phyloP scores from a whole-genome alignment of 2,113 vertebrate genomes.

The Tricholaema leucomelas region DNA sequence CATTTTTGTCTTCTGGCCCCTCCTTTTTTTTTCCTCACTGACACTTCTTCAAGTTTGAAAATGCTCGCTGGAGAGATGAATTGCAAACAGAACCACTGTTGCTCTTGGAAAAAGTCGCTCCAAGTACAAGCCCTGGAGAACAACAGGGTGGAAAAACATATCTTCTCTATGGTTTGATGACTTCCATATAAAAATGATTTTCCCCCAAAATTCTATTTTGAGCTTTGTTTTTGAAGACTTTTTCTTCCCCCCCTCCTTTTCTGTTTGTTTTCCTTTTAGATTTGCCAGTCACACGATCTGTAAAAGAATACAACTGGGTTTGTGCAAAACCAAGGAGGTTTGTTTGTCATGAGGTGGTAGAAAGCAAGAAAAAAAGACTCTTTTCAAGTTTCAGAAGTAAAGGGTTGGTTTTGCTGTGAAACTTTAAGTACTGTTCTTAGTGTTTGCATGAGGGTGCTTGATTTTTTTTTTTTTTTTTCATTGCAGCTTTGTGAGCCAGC shows the following conservation, averaged over 20 bases:
- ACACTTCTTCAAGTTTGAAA: constrained; percentile 30
- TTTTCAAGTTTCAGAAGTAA: not conserved
- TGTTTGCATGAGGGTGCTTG: not conserved
- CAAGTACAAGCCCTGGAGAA: constrained; percentile 1
- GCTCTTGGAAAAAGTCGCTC: constrained; percentile 39
- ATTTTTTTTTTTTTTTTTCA: not conserved
- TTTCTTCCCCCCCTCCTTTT: too few species aligned
- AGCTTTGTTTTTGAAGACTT: not conserved
- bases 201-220: constrained; percentile 27
- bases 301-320: not conserved
- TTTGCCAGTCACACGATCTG: not conserved
- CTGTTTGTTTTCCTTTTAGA: not conserved
- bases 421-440: not conserved
- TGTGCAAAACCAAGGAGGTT: not conserved
- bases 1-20: not conserved
- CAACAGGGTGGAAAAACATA: constrained; percentile 19
- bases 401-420: not conserved
- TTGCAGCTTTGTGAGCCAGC: not conserved
- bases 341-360: not conserved
- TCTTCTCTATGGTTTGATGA: constrained; percentile 44
- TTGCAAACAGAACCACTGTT: constrained; percentile 40
- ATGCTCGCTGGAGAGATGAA: constrained; percentile 1
- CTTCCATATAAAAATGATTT: constrained; percentile 36
- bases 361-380: not conserved
- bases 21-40: not conserved